Conservation (phyloP, 2,888 invertebrate species). For the Bombylius major region DNA sequence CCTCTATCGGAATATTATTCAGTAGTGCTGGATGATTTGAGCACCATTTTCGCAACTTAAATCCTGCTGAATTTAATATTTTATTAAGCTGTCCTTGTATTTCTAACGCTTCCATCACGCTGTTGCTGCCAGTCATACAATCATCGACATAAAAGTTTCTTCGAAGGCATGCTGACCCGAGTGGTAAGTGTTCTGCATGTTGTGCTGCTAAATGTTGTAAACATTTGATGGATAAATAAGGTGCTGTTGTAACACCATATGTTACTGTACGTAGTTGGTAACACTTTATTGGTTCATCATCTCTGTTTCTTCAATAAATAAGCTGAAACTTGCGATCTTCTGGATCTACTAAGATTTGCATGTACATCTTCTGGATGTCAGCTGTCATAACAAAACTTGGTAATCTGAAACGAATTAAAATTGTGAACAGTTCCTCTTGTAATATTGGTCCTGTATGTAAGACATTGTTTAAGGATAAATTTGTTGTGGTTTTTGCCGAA, state of each 20-base stretch:
- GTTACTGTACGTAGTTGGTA: slow-evolving; percentile 12
- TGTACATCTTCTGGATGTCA: slow-evolving; percentile 20
- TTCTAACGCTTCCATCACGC: neutral
- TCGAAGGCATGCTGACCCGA: neutral
- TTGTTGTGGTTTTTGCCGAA: neutral
- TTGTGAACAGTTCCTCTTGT: neutral
- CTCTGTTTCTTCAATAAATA: slow-evolving; percentile 13
- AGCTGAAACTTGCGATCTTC: slow-evolving; percentile 13
- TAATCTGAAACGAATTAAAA: neutral
- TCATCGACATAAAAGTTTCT: neutral
- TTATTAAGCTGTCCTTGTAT: neutral
- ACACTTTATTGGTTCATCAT: slow-evolving; percentile 1
- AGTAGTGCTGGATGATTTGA: neutral
- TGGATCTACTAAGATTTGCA: slow-evolving; percentile 14
- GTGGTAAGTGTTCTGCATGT: neutral
- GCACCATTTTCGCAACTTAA: neutral
- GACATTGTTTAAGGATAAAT: neutral
- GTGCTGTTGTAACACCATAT: slow-evolving; percentile 11
- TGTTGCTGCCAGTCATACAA: neutral
- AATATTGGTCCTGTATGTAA: neutral
- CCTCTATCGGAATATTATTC: no score
- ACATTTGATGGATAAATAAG: neutral
- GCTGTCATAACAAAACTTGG: neutral
- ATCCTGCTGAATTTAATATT: neutral
- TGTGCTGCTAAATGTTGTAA: neutral